Evolutionary conservation across 2,888 invertebrate genomes (phyloP), one percentile per base, ranked within the genome.

Genomic region (Diloba caeruleocephala): DNA sequence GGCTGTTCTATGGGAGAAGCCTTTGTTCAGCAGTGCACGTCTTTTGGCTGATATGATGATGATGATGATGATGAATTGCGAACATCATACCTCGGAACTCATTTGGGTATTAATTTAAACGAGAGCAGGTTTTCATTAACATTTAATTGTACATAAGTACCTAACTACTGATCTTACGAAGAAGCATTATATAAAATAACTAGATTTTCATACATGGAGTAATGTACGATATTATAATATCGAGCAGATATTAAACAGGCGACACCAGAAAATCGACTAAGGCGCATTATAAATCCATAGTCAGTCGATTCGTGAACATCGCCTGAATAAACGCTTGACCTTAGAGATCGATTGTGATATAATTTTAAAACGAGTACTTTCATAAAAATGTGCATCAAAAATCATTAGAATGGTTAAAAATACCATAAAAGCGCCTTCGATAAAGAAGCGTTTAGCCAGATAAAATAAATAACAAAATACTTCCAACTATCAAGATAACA

Each of bases 91-190:
- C 28, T 48, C 13, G 23, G n/a, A 38, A 41, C 17, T 44, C 39
- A 52, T 26, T 48, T 37, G 10, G 45, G 23, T 53, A 71, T 65
- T 43, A 65, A 78, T 58, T 67, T 21, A 82, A 76, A 81, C 69
- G 44, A 60, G 0, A 7, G 15, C 29, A 9, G 28, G 38, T 78
- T 85, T 83, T 76, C 57, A 79, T 84, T 82, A 87, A 88, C 85
- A 87, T 89, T 88, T 89, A 89, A 88, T 89, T 82, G 80, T 89
- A 89, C 86, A 86, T 76, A 81, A 66, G 78, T 88, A 85, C 76
- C 82, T 85, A 84, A 76, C 85, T 88, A 84, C 68, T 69, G 53
- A 69, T 61, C 76, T 81, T 79, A 74, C 76, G 79, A 83, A 82
- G 78, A 87, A 87, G 87, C 87, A n/a, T 71, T 85, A 84, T 82